Percentiles rank a stretch among this genome's conserved stretches.
phyloP scores from a whole-genome alignment of 2,888 invertebrate species.

The Synanthedon formicaeformis region DNA sequence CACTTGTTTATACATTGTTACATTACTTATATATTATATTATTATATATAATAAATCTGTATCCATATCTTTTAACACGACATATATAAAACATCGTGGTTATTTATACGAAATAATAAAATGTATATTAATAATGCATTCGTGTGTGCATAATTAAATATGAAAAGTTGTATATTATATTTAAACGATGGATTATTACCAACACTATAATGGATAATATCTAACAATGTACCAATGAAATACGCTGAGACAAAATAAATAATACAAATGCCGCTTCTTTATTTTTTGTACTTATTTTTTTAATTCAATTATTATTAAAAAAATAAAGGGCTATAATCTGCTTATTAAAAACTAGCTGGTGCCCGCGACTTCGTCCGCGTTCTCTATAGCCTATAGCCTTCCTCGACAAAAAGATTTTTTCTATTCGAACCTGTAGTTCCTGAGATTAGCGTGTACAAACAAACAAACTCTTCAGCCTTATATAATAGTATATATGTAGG shows the following conservation, averaged over 20 bases:
- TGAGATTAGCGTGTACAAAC: too few relatives aligned
- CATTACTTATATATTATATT: too few relatives aligned
- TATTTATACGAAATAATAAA: conserved; percentile 60
- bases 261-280: conserved; percentile 70
- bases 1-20: conserved; percentile 69
- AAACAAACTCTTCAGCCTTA: too few relatives aligned
- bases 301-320: too few relatives aligned
- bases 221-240: conserved; percentile 68
- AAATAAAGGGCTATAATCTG: too few relatives aligned
- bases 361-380: too few relatives aligned
- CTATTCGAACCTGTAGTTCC: too few relatives aligned
- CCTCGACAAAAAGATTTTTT: too few relatives aligned
- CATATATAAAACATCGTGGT: conserved; percentile 59
- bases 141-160: conserved; percentile 60
- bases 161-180: conserved; percentile 63
- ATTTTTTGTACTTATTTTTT: conserved; percentile 44
- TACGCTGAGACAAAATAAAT: conserved; percentile 66
- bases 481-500: too few relatives aligned
- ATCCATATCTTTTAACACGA: conserved; percentile 62
- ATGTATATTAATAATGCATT: conserved; percentile 64
- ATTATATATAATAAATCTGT: conserved; percentile 30
- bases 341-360: too few relatives aligned
- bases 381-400: too few relatives aligned
- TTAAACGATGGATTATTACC: conserved; percentile 51
- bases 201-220: conserved; percentile 55